Evolutionary conservation across 2,797 vertebrate species (phyloP).

Genomic region (Menidia menidia): DNA sequence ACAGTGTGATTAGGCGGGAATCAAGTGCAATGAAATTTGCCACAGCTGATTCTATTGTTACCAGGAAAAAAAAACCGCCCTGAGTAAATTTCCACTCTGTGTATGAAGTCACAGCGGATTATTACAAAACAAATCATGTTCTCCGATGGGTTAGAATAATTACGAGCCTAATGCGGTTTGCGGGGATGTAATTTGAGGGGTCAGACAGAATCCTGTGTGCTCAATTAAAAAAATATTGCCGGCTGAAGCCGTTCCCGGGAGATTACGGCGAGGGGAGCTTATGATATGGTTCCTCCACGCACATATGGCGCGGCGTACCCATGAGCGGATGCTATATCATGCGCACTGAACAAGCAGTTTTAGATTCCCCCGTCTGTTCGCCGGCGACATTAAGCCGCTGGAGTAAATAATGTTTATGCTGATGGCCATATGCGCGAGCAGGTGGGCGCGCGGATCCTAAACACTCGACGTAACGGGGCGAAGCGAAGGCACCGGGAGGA

Average conservation of each 20-base stretch:
- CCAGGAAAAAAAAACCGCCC: neutral
- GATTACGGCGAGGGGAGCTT: neutral
- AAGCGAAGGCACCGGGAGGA: neutral
- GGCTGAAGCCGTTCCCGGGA: constrained; percentile 2
- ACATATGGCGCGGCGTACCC: neutral
- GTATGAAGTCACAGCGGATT: constrained; percentile 15
- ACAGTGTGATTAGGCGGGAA: constrained; percentile 27
- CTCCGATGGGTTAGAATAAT: constrained; percentile 18
- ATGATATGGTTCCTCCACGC: neutral
- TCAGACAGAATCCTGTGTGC: constrained; percentile 8
- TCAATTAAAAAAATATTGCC: constrained; percentile 12
- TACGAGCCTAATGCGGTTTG: constrained; percentile 4
- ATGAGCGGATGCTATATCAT: constrained; percentile 11
- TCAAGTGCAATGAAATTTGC: constrained; percentile 33
- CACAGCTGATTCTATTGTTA: constrained; percentile 24
- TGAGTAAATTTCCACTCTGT: neutral
- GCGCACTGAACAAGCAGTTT: constrained; percentile 20
- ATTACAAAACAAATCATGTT: constrained; percentile 17
- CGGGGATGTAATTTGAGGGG: constrained; percentile 1
- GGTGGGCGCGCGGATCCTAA: constrained; percentile 21
- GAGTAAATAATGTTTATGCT: constrained; percentile 40
- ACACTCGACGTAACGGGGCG: neutral
- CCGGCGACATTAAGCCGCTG: constrained; percentile 36
- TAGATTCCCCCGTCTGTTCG: constrained; percentile 46
- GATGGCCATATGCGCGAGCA: constrained; percentile 36